Percentiles rank a stretch among this genome's conserved stretches.
phyloP scores from a whole-genome alignment of 2,797 vertebrate genomes.

The Nothura maculosa region DNA sequence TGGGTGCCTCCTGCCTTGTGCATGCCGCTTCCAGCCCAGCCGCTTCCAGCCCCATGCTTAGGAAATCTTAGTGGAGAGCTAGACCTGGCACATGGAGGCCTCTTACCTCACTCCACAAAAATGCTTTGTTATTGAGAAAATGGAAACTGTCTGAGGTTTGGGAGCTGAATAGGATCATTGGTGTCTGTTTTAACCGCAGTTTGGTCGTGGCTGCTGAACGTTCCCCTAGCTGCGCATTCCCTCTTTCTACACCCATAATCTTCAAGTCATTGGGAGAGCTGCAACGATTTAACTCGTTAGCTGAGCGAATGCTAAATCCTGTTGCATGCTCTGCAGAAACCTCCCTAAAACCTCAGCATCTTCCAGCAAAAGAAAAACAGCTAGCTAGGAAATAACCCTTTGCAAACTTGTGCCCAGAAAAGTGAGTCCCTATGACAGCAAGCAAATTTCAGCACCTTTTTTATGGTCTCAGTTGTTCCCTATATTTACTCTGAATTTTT shows the following conservation, averaged over 20 bases:
- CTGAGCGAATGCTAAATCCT: not conserved
- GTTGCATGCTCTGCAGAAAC: constrained; percentile 22
- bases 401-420: not conserved
- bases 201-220: constrained; percentile 60
- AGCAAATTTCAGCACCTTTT: not conserved
- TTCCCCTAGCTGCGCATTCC: constrained; percentile 40
- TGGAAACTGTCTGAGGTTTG: constrained; percentile 85
- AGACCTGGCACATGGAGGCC: constrained; percentile 85
- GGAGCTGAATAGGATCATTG: constrained; percentile 75
- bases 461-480: not conserved
- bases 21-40: not conserved
- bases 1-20: not conserved
- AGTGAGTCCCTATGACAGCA: not conserved
- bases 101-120: constrained; percentile 92
- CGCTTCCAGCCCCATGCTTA: constrained; percentile 26
- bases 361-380: constrained; percentile 18
- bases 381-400: constrained; percentile 39
- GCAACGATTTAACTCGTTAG: constrained; percentile 45
- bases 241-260: constrained; percentile 56
- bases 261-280: not conserved
- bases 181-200: constrained; percentile 75
- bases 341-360: constrained; percentile 6
- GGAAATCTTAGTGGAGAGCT: constrained; percentile 61
- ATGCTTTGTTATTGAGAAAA: constrained; percentile 89
- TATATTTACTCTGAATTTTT: not conserved